These are phyloP conservation scores for Apostichopus leukothele DNA, from an alignment of 53 echinoderm and acorn worm genomes.

Conservation along the genomic window DNA sequence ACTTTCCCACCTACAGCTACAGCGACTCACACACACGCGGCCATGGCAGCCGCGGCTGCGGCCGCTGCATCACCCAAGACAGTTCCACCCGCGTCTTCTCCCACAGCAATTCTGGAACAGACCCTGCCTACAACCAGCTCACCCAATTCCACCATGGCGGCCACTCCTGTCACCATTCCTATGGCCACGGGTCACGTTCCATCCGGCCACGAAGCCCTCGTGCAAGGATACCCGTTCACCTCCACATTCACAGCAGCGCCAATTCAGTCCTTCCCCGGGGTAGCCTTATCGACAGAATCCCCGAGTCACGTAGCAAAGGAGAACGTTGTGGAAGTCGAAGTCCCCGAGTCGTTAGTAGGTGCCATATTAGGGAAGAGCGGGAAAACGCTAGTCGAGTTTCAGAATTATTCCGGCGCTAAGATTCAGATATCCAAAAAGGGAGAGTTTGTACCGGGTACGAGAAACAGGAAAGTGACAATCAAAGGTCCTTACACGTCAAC, in stretches of 20 bases:
- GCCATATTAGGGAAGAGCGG: slow-evolving; percentile 98
- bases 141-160: slow-evolving; percentile 54
- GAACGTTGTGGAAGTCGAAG: slow-evolving; percentile 86
- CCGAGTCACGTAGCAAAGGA: slow-evolving; percentile 77
- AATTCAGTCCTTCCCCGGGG: slow-evolving; percentile 28
- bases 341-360: slow-evolving; percentile 95
- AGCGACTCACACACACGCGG: slow-evolving; percentile 10
- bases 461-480: slow-evolving; percentile 98
- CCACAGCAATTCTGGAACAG: slow-evolving; percentile 54
- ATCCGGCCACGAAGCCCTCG: slow-evolving; percentile 53
- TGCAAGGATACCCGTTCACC: slow-evolving; percentile 63
- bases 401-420: slow-evolving; percentile 91
- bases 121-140: slow-evolving; percentile 21
- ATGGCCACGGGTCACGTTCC: slow-evolving; percentile 52
- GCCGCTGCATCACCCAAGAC: slow-evolving; percentile 42
- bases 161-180: slow-evolving; percentile 44
- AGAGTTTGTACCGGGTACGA: slow-evolving; percentile 95
- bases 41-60: slow-evolving; percentile 45
- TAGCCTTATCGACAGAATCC: slow-evolving; percentile 53
- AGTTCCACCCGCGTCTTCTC: slow-evolving; percentile 48
- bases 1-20: slow-evolving; percentile 45
- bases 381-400: slow-evolving; percentile 98
- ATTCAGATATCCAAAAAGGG: slow-evolving; percentile 99
- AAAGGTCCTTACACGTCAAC: slow-evolving; percentile 86
- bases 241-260: slow-evolving; percentile 51